Conservation (phyloP, 1,140 invertebrate genomes). For the Drosophila pallidifrons region DNA sequence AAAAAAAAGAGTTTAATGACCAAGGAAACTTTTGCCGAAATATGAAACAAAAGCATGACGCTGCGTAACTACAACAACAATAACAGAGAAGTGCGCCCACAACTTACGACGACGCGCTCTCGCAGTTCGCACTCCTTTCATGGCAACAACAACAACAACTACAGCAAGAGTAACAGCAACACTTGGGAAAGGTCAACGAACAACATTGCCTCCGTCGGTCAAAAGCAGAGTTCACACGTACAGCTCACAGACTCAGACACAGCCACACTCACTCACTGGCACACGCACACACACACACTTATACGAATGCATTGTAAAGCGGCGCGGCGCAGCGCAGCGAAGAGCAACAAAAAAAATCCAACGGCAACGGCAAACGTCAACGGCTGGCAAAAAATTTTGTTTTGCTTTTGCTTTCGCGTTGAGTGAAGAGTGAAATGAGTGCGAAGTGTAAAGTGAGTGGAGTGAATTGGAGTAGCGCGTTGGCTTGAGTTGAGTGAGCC, state of each 20-base stretch:
- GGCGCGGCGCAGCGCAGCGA: constrained; percentile 33
- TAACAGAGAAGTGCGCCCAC: constrained; percentile 40
- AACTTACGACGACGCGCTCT: constrained; percentile 28
- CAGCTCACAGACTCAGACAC: constrained; percentile 29
- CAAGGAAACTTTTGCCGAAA: constrained; percentile 82
- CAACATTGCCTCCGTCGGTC: constrained; percentile 81
- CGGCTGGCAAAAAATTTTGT: constrained; percentile 67
- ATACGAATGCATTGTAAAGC: constrained; percentile 43
- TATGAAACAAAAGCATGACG: constrained; percentile 78
- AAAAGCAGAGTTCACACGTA: constrained; percentile 82
- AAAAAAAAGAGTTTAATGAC: constrained; percentile 80
- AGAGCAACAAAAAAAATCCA: constrained; percentile 51
- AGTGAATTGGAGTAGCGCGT: constrained; percentile 22
- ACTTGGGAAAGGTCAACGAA: constrained; percentile 81
- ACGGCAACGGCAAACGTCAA: constrained; percentile 41
- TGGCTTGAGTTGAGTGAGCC: constrained; percentile 8
- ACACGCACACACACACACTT: constrained; percentile 24
- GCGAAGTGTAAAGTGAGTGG: constrained; percentile 39
- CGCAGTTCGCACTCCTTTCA: constrained; percentile 68
- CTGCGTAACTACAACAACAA: constrained; percentile 46
- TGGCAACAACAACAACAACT: constrained; percentile 46
- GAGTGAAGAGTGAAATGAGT: constrained; percentile 69
- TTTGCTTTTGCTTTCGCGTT: constrained; percentile 79
- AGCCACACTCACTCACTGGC: constrained; percentile 12
- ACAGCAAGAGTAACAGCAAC: constrained; percentile 37